Evolutionary conservation across 2,113 vertebrate species (phyloP), one percentile per base, ranked within the genome.

Genomic region (Oxyura jamaicensis): DNA sequence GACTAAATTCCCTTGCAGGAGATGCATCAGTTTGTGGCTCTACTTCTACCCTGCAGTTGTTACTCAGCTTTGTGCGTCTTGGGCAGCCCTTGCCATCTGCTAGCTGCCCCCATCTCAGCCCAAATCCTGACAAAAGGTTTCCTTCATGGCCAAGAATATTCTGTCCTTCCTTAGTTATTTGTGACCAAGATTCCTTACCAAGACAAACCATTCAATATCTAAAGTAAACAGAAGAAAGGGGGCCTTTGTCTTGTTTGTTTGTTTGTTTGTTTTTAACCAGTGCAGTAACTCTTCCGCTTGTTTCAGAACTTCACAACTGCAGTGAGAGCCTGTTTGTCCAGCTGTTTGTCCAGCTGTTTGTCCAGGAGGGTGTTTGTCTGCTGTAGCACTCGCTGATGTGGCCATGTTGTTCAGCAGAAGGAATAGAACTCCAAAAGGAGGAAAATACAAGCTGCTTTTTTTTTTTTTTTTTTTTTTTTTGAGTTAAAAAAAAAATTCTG

Each of bases 321-420:
- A 76, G 42, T 65, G 69, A 86, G 58, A 86, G 44, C n/a, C 41
- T 96, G 13, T 84, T 95, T 96, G 77, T 93, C 67, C 41, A 76
- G 63, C 80, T 90, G 65, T 94, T 41, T 41, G 41, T 93, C 67
- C 41, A 76, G 63, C 80, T 90, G 65, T 94, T 41, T 41, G 41
- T 41, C 41, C 41, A 56, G 73, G 36, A 78, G 22, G 6, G 29
- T 73, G 29, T n/a, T 94, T 78, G 33, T 90, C 60, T 90, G 44
- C 44, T 74, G 13, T 52, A 84, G 59, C 39, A 52, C 46, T 82
- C 44, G 6, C 17, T 90, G 74, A 73, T 88, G 39, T 33, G 88
- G 46, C 60, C 65, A 20, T 19, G 16, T 20, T 50, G 42, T 33
- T 83, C 15, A 11, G 53, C 39, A 56, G 48, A 87, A 80, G 35